Conservation (phyloP, 1,140 invertebrate genomes). For the Atta colombica region DNA sequence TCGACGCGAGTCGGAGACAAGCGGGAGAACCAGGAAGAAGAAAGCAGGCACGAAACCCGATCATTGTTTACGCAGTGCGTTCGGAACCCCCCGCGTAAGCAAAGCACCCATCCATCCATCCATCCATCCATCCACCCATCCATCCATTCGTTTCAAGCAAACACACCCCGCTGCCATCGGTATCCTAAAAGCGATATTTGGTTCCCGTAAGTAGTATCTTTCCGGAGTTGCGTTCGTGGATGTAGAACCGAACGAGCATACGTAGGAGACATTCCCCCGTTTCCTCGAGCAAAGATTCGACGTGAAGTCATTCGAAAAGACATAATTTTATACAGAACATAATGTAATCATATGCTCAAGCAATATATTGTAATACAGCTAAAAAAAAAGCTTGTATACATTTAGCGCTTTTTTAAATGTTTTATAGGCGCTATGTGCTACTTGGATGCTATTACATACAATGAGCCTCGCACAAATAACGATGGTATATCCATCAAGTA, state of each 20-base stretch:
- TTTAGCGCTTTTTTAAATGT: too few species aligned
- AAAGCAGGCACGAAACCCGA: conserved; percentile 80
- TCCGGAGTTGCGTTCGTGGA: background rate
- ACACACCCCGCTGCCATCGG: conserved; percentile 71
- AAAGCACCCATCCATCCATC: conserved; percentile 73
- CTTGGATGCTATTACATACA: background rate
- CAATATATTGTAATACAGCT: too few species aligned
- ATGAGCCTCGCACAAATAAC: background rate
- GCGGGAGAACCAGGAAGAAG: conserved; percentile 69
- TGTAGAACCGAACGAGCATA: background rate
- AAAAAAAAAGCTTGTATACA: too few species aligned
- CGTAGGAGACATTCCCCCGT: background rate
- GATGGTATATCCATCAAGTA: background rate
- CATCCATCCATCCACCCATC: conserved; percentile 61
- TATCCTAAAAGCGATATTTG: conserved; percentile 69
- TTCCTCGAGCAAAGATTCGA: conserved; percentile 11
- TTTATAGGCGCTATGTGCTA: too few species aligned
- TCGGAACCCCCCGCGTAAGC: conserved; percentile 80
- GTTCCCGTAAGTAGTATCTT: conserved; percentile 25
- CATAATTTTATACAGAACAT: background rate
- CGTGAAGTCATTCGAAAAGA: background rate
- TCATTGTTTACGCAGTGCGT: conserved; percentile 83
- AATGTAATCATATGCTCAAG: background rate
- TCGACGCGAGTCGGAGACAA: conserved; percentile 65
- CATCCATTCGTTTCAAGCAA: conserved; percentile 76